Evolutionary conservation across 2,797 vertebrate genomes (phyloP).

Genomic region (Eulemur mongoz): DNA sequence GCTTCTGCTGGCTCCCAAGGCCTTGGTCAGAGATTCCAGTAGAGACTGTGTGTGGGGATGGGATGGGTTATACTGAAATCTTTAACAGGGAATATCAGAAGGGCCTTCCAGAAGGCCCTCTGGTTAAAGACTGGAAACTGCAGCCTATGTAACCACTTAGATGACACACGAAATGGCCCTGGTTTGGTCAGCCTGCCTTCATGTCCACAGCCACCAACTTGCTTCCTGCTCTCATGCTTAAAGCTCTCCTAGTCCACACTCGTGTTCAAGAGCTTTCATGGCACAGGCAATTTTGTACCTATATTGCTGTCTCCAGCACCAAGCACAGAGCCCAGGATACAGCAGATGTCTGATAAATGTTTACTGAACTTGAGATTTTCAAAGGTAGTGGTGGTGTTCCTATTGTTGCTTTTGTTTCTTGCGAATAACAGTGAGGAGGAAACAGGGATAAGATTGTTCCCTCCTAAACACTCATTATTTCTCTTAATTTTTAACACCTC

Average conservation of each 20-base stretch:
- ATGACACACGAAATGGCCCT: background rate
- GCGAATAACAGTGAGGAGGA: constrained; percentile 1
- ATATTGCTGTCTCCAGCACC: background rate
- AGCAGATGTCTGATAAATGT: background rate
- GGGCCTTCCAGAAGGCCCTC: background rate
- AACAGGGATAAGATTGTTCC: background rate
- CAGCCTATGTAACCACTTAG: background rate
- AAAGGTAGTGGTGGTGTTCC: background rate
- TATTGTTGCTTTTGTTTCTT: constrained; percentile 1
- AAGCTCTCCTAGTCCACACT: background rate
- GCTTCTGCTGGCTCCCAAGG: too few species aligned
- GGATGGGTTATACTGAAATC: background rate
- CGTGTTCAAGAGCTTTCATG: background rate
- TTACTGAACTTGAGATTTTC: background rate
- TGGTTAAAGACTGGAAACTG: background rate
- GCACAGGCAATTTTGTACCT: background rate
- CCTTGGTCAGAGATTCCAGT: background rate
- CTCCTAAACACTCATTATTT: background rate
- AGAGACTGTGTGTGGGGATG: background rate
- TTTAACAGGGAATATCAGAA: background rate
- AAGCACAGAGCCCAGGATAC: background rate
- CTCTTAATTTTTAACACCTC: background rate
- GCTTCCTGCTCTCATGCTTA: background rate
- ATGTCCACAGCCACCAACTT: background rate
- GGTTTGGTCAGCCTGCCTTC: background rate